Base-by-base conservation (phyloP, 2,888 invertebrate species). In the Cephonodes hylas region DNA sequence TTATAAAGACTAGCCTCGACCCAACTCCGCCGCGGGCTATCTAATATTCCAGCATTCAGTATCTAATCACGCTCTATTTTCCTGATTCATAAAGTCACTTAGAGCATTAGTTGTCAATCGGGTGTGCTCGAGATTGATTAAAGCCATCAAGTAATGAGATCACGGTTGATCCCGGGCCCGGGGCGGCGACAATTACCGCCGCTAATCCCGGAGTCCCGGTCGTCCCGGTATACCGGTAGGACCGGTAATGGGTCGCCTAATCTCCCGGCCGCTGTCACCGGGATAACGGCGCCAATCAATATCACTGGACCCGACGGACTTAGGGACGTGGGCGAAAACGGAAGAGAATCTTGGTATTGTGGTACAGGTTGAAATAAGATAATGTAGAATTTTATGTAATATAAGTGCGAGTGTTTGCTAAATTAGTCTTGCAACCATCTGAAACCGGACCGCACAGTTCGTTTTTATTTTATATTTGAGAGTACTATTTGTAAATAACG, bases 241-340 rank as follows among this genome's bases (percentile, higher is more conserved):
- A 18, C 31, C 31, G 18, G 53, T 53, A 10, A 18, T 45, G 45
- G n/a, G 18, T 31, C 53, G 53, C 27, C 27, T 53, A 53, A 53
- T 53, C 53, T 53, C 53, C 48, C 45, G 53, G 18, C 31, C 53
- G 53, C 53, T 53, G 53, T 53, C 53, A 53, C 31, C 31, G 31
- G 59, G 3, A 10, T 10, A 15, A 13, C n/a, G 65, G 65, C 64
- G 66, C 58, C 31, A 53, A 53, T 53, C 46, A 60, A 64, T 64
- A 48, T 63, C 64, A 64, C 63, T 58, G 22, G 42, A 63, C 67
- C 74, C 66, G 72, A 67, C 66, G 64, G 67, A 66, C 71, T 76
- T 73, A 64, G 69, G 72, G 70, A 70, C 74, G 69, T 71, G 67
- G 63, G n/a, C n/a, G n/a, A n/a, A n/a, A n/a, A n/a, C n/a, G n/a